Evolutionary conservation across 2,797 vertebrate species (phyloP).

Genomic region (Chiloscyllium punctatum): DNA sequence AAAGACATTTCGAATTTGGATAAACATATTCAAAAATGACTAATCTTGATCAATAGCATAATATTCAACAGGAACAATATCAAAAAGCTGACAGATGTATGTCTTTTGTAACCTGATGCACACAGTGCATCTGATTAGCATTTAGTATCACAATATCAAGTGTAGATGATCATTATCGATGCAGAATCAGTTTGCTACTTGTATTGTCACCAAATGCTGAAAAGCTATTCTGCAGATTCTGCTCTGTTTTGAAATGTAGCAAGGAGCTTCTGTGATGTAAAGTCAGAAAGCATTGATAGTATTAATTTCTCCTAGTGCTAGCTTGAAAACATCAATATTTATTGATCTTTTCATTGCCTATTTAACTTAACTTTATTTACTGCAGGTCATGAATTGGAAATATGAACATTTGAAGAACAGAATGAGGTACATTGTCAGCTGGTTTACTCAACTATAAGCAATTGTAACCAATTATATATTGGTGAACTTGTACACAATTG

Average conservation of each 20-base stretch:
- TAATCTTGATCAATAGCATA: neutral
- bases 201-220: neutral
- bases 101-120: neutral
- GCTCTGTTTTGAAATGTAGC: neutral
- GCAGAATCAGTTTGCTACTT: neutral
- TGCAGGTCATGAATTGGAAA: constrained; percentile 15
- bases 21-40: neutral
- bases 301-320: neutral
- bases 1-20: neutral
- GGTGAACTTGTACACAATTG: neutral
- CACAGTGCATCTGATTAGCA: neutral
- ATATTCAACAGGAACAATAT: neutral
- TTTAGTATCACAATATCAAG: neutral
- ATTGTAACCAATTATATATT: neutral
- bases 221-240: neutral
- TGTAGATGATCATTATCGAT: neutral
- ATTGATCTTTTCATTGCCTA: constrained; percentile 45
- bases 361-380: constrained; percentile 22
- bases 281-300: neutral
- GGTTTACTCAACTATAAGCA: neutral
- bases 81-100: neutral
- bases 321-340: constrained; percentile 48
- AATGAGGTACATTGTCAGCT: neutral
- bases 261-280: neutral
- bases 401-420: neutral